These are phyloP conservation scores for Anguilla japonica DNA, from an alignment of 2,113 vertebrate genomes.

Conservation along the genomic window DNA sequence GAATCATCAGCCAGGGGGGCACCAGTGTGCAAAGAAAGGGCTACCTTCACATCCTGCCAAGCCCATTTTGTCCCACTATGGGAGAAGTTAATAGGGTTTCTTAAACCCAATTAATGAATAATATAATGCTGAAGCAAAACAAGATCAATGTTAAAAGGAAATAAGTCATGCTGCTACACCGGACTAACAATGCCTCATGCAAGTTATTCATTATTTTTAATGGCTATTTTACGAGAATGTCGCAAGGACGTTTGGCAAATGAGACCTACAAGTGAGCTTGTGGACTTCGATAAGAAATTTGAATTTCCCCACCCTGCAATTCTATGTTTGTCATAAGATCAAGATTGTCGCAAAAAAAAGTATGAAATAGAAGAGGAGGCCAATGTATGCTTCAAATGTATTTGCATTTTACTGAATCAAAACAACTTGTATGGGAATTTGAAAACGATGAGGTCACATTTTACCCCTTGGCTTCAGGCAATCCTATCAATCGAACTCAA, in stretches of 20 bases:
- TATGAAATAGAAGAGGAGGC: neutral
- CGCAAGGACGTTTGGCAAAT: neutral
- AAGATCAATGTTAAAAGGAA: neutral
- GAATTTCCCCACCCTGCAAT: neutral
- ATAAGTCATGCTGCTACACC: neutral
- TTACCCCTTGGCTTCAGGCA: neutral
- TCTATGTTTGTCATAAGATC: neutral
- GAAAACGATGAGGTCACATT: neutral
- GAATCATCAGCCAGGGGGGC: neutral
- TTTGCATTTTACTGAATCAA: constrained; percentile 16
- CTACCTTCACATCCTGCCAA: neutral
- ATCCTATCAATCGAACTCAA: no score
- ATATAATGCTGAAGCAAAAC: neutral
- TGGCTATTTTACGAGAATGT: no score
- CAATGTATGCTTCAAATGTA: constrained; percentile 1
- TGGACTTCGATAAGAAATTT: neutral
- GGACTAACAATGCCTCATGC: neutral
- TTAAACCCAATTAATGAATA: neutral
- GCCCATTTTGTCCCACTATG: neutral
- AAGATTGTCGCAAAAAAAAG: neutral
- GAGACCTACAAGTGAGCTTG: neutral
- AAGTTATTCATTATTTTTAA: neutral
- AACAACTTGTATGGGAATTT: neutral
- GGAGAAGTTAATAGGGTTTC: neutral
- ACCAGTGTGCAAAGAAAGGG: neutral